Conservation (phyloP, 2,113 vertebrate species). For the Prinia subflava region DNA sequence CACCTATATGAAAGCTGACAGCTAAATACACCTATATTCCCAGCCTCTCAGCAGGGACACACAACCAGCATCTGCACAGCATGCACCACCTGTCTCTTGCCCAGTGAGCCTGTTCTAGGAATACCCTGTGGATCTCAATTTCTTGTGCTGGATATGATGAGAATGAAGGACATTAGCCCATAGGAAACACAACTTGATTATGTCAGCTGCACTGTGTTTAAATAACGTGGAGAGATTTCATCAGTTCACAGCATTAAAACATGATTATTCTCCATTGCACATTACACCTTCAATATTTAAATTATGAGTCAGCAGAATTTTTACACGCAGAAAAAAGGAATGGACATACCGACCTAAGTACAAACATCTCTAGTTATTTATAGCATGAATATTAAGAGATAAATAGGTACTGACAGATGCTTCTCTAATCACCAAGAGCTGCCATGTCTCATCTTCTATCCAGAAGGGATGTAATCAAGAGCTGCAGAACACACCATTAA, state of each 20-base stretch:
- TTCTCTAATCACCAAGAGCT: constrained; percentile 50
- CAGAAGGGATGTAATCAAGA: constrained; percentile 25
- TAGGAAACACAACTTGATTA: neutral
- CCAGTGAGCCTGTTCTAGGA: neutral
- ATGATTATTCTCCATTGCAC: neutral
- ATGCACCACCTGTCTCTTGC: neutral
- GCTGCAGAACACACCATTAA: neutral
- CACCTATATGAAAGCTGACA: neutral
- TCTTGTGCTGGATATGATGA: neutral
- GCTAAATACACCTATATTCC: neutral
- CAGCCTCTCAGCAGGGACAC: neutral
- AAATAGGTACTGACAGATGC: constrained; percentile 55
- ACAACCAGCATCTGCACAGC: neutral
- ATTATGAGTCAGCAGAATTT: neutral
- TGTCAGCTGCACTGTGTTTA: neutral
- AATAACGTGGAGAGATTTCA: neutral
- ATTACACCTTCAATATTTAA: neutral
- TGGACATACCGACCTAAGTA: neutral
- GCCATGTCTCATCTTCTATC: constrained; percentile 48
- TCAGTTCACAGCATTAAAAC: neutral
- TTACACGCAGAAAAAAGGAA: neutral
- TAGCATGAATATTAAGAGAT: neutral
- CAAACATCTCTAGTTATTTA: constrained; percentile 11
- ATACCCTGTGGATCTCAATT: neutral
- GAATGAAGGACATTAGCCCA: neutral